Conservation (phyloP, 2,797 vertebrate species). For the Micropoecilia bifurca region DNA sequence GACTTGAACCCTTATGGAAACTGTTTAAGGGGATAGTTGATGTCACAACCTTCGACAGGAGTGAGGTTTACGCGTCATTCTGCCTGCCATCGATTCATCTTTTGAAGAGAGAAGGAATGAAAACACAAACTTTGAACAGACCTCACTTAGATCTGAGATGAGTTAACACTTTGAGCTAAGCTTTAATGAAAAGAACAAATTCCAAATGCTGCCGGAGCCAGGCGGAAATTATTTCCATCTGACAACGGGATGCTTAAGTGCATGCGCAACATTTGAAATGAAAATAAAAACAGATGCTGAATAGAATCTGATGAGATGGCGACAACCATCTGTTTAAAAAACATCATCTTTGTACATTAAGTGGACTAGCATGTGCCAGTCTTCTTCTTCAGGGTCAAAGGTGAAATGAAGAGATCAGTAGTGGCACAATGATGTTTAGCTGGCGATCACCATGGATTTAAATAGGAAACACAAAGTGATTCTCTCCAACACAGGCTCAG, state of each 20-base stretch:
- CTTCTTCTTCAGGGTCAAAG: slow-evolving; percentile 30
- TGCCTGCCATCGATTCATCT: slow-evolving; percentile 33
- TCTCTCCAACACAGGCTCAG: slow-evolving; percentile 28
- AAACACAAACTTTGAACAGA: slow-evolving; percentile 28
- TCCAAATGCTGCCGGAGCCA: slow-evolving; percentile 25
- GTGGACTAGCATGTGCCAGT: background rate
- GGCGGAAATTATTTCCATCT: slow-evolving; percentile 37
- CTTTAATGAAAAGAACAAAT: slow-evolving; percentile 21
- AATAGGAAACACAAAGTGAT: slow-evolving; percentile 35
- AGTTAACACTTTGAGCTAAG: background rate
- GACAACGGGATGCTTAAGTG: slow-evolving; percentile 12
- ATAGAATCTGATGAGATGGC: slow-evolving; percentile 12
- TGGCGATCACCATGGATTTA: slow-evolving; percentile 18
- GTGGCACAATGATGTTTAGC: background rate
- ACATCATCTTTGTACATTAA: background rate
- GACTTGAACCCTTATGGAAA: slow-evolving; percentile 40
- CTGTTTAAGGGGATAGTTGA: slow-evolving; percentile 26
- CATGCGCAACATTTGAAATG: slow-evolving; percentile 8
- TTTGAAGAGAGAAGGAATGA: slow-evolving; percentile 9
- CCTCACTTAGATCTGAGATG: slow-evolving; percentile 15
- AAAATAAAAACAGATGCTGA: slow-evolving; percentile 28
- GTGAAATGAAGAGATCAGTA: slow-evolving; percentile 28
- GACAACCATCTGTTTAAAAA: slow-evolving; percentile 21
- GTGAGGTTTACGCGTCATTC: slow-evolving; percentile 38
- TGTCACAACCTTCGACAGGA: slow-evolving; percentile 37